Evolutionary conservation across 1,140 invertebrate species (phyloP).

Genomic region (Trialeurodes vaporariorum): DNA sequence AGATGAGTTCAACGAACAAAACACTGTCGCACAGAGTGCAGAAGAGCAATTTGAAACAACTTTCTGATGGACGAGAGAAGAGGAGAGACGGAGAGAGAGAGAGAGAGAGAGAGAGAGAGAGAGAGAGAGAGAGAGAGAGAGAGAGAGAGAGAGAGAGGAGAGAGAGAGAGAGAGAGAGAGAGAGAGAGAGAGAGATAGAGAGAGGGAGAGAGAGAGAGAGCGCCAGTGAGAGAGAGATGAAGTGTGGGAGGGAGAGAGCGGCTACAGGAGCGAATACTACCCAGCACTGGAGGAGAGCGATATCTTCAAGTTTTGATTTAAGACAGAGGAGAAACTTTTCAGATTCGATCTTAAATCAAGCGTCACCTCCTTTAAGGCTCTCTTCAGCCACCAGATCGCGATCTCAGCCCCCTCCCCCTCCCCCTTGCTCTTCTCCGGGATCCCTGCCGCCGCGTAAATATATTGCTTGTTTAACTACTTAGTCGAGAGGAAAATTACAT

Average conservation of each 20-base stretch:
- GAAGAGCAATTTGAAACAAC: too few relatives aligned
- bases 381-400: too few relatives aligned
- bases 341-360: background rate
- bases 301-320: background rate
- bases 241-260: background rate
- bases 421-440: too few relatives aligned
- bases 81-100: too few relatives aligned
- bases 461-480: background rate
- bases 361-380: background rate
- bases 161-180: background rate
- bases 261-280: background rate
- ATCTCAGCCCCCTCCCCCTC: too few relatives aligned
- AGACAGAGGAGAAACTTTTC: background rate
- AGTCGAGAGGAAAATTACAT: background rate
- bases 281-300: background rate
- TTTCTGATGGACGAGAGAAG: too few relatives aligned
- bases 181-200: background rate
- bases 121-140: background rate
- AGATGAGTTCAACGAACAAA: too few relatives aligned
- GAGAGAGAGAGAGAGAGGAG: background rate
- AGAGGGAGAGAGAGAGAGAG: background rate
- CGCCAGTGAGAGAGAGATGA: background rate
- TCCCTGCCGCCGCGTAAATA: background rate
- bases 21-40: too few relatives aligned
- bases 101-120: background rate